Evolutionary conservation across 2,888 invertebrate genomes (phyloP), one percentile per base, ranked within the genome.

Genomic region (Clivina fossor): DNA sequence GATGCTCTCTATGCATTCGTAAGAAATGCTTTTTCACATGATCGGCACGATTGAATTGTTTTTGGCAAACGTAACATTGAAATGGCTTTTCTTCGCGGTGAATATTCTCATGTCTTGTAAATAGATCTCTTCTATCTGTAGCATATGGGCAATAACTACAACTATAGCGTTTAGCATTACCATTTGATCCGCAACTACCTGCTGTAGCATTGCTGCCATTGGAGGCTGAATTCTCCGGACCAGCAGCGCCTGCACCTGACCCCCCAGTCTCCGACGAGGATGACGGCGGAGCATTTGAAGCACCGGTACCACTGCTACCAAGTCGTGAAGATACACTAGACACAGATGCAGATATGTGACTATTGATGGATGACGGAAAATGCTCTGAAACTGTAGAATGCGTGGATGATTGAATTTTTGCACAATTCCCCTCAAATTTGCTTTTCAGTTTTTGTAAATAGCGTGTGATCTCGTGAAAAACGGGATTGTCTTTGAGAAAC

Each of bases 11-110:
- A 69, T 94, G 93, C 90, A 94, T 93, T 62, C 93, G 80, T 62
- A 92, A 77, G 68, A 93, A 93, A 73, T 94, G 93, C 69, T 94
- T 94, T 74, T 94, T 94, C 38, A 94, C 93, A 71, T 94, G 93
- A 74, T 94, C 93, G 30, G 93, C 93, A 47, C 93, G 81, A 74
- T 93, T 94, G 76, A 94, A 94, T 72, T 93, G 91, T 74, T 93
- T 93, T 70, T 88, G 85, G 70, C 93, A 93, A 24, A 93, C 86
- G 71, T 93, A 93, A 73, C 93, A 94, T 70, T 93, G 91, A 71
- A 93, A 94, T 4, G 93, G 93, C 71, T 94, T 93, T 71, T 93
- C 93, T 71, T 92, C 92, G 64, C 92, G 84, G 71, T 94, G 94
- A 61, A 93, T 94, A 72, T 93, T 93, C 75, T 93, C 93, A 73